These are phyloP conservation scores for Scomber japonicus DNA, from an alignment of 2,113 vertebrate species.

Conservation along the genomic window DNA sequence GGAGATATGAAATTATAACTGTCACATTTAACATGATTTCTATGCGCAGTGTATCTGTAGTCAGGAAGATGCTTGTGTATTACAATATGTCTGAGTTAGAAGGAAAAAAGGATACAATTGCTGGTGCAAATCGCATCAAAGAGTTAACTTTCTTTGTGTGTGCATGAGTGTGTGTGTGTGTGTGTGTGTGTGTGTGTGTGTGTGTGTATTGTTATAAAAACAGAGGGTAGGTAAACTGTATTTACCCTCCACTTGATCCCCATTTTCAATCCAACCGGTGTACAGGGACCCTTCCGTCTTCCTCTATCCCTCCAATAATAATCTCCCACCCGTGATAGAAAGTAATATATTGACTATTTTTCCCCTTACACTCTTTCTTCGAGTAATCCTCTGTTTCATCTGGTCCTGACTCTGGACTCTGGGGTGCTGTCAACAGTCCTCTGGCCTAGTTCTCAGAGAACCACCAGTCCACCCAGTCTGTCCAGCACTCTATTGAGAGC, in stretches of 20 bases:
- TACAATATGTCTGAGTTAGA: too few species aligned
- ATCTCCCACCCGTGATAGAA: constrained; percentile 16
- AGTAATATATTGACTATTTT: constrained; percentile 22
- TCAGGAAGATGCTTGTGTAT: too few species aligned
- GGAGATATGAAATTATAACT: too few species aligned
- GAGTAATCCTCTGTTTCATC: constrained; percentile 52
- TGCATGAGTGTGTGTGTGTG: too few species aligned
- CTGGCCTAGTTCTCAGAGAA: constrained; percentile 76
- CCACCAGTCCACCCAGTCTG: constrained; percentile 62
- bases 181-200: not conserved
- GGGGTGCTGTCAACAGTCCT: constrained; percentile 54
- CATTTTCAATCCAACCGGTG: not conserved
- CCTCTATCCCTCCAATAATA: constrained; percentile 1
- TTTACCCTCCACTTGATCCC: constrained; percentile 12
- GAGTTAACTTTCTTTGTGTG: too few species aligned
- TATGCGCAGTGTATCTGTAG: too few species aligned
- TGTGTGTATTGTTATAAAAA: not conserved
- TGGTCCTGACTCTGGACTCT: constrained; percentile 55
- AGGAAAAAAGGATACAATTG: too few species aligned
- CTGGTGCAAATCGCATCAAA: too few species aligned
- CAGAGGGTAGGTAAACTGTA: not conserved
- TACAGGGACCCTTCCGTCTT: not conserved
- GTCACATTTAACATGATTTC: too few species aligned
- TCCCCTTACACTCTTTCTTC: not conserved
- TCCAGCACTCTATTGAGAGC: constrained; percentile 67